A percentile compares a stretch with the other conserved stretches of the same genome.
These are phyloP conservation scores for Percopsis transmontana DNA, from an alignment of 2,113 vertebrate species.

Conservation along the genomic window DNA sequence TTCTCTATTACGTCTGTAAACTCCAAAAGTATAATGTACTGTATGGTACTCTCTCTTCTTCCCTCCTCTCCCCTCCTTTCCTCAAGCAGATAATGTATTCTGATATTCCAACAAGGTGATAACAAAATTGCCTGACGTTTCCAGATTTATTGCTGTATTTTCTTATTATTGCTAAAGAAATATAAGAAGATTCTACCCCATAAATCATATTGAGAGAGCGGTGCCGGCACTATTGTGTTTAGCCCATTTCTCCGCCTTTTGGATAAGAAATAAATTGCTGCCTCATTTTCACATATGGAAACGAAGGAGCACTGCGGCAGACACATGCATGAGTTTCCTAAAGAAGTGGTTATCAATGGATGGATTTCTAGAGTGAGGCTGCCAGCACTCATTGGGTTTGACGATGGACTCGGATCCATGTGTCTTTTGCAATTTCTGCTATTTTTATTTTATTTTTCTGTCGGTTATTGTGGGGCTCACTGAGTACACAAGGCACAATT, in stretches of 20 bases:
- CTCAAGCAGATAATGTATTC: constrained; percentile 72
- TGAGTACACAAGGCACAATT: constrained; percentile 43
- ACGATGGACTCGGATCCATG: constrained; percentile 65
- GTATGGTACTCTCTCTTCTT: not conserved
- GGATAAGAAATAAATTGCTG: constrained; percentile 77
- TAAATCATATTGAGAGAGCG: constrained; percentile 78
- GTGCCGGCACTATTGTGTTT: constrained; percentile 69
- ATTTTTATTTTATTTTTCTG: constrained; percentile 36
- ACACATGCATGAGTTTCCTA: constrained; percentile 62
- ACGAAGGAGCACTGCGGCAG: constrained; percentile 60
- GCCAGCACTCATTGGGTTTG: constrained; percentile 60
- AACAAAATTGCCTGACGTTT: constrained; percentile 82
- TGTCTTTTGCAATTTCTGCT: constrained; percentile 50
- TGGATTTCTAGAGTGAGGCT: constrained; percentile 69
- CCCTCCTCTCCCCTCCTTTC: constrained; percentile 28
- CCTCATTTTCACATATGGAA: constrained; percentile 75
- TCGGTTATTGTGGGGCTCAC: constrained; percentile 15
- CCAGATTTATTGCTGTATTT: constrained; percentile 84
- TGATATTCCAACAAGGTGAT: constrained; percentile 80
- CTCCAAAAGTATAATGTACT: not conserved
- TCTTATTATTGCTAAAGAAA: constrained; percentile 80
- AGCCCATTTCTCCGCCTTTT: constrained; percentile 65
- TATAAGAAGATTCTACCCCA: constrained; percentile 77
- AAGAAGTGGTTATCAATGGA: constrained; percentile 75
- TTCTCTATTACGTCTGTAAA: not conserved